A percentile compares a stretch with the other conserved stretches of the same genome.
Evolutionary conservation across 2,113 vertebrate genomes (phyloP).

Genomic region (Tamias sibiricus): DNA sequence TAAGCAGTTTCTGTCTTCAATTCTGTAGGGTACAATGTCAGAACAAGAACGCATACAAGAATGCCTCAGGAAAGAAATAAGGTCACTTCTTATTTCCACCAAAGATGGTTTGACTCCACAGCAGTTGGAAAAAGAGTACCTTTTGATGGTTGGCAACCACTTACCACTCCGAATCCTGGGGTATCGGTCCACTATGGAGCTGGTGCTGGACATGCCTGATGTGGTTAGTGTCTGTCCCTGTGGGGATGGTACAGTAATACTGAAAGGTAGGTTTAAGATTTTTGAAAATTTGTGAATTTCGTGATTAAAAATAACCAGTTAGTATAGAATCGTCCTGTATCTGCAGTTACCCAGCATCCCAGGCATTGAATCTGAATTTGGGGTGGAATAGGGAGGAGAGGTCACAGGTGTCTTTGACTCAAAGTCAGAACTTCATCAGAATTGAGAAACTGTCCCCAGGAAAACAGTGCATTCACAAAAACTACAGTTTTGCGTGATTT

Average conservation of each 20-base stretch:
- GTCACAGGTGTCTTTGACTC: neutral
- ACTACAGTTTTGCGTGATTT: neutral
- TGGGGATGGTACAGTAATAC: constrained; percentile 80
- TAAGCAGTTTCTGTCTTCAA: neutral
- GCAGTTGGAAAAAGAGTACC: constrained; percentile 91
- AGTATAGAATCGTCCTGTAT: neutral
- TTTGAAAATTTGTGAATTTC: neutral
- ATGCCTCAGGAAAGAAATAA: constrained; percentile 91
- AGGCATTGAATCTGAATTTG: neutral
- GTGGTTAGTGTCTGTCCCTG: constrained; percentile 86
- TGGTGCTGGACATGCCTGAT: constrained; percentile 93
- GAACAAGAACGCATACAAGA: constrained; percentile 85
- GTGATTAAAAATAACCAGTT: neutral
- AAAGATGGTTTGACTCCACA: constrained; percentile 89
- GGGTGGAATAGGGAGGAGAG: neutral
- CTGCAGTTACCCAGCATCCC: neutral
- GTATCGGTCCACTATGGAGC: constrained; percentile 90
- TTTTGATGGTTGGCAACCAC: constrained; percentile 88
- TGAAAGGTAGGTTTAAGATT: constrained; percentile 88
- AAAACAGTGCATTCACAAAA: neutral
- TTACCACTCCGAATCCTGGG: constrained; percentile 91
- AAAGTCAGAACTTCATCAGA: neutral
- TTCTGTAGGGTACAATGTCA: constrained; percentile 72
- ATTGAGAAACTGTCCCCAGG: neutral
- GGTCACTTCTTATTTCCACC: constrained; percentile 91